Base-by-base conservation (phyloP, 2,797 vertebrate genomes). In the Novumbra hubbsi region DNA sequence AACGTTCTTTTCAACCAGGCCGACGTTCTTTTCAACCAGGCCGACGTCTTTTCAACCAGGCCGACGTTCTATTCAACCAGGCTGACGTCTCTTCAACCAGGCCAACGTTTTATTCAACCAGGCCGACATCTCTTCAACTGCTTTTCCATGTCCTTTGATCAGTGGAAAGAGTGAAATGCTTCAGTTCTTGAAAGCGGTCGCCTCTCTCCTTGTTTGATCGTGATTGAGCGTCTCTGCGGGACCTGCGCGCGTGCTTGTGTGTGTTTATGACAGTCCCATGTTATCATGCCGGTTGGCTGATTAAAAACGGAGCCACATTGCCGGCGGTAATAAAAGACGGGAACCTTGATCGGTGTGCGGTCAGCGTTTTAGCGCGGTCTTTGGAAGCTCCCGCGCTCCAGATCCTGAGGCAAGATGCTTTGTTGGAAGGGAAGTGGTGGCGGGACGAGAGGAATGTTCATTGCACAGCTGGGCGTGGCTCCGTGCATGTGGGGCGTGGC, bases 181-280 rank as follows among this genome's bases (percentile, higher is more conserved):
- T 5, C 52, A 9, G 19, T 55, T 19, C 19, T 19, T n/a, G 19
- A n/a, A 55, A 62, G 57, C 57, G 24, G 24, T 68, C 45, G 27
- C 34, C 14, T 30, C 45, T 69, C 41, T 19, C 15, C 75, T 83
- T 83, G 84, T 88, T 88, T 83, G 73, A 78, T 80, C 38, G 67
- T 74, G 82, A 89, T 89, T 88, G 85, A 81, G 85, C 83, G 82
- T 72, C 81, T 81, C 81, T 86, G 72, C 45, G 7, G 73, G 28
- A 67, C 78, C 60, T 38, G 75, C 65, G 63, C 78, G 83, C 85
- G 89, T 83, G 78, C 86, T 85, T 84, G 83, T 76, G 84, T 90
- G 88, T 84, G 76, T 88, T 81, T 81, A 83, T 88, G 87, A 81
- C 80, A 73, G 72, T 73, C 50, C 30, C 68, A 76, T 80, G 82